Conservation (phyloP, 37 sponge, comb jelly and placozoan species). For the Mnemiopsis leidyi region DNA sequence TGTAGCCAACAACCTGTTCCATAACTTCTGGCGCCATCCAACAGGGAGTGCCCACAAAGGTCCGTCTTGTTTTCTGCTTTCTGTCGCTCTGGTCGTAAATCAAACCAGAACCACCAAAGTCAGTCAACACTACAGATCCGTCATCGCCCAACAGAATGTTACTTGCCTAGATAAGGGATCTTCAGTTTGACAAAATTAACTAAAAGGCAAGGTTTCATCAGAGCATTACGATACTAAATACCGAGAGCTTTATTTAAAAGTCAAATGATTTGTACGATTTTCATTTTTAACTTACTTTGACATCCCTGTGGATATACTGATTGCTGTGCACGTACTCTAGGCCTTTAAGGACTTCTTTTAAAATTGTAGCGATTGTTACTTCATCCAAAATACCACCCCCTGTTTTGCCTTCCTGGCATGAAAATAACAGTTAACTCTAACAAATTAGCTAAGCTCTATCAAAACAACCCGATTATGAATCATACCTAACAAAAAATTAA, state of each 20-base stretch:
- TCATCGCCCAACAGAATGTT: slow-evolving; percentile 90
- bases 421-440: too few species aligned
- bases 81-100: slow-evolving; percentile 71
- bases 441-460: too few species aligned
- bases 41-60: slow-evolving; percentile 98
- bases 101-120: slow-evolving; percentile 94
- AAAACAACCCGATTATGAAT: too few species aligned
- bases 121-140: slow-evolving; percentile 75
- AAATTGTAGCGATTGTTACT: slow-evolving; percentile 80
- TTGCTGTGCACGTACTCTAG: slow-evolving; percentile 87
- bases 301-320: slow-evolving; percentile 82
- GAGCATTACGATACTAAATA: too few species aligned
- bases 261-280: background rate
- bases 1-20: slow-evolving; percentile 70
- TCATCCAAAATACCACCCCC: slow-evolving; percentile 80
- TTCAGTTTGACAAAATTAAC: too few species aligned
- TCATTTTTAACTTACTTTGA: background rate
- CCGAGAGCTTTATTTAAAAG: too few species aligned
- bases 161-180: slow-evolving; percentile 93
- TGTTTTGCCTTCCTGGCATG: slow-evolving; percentile 51
- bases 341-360: slow-evolving; percentile 82
- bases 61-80: slow-evolving; percentile 75
- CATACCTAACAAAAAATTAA: too few species aligned
- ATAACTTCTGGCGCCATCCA: slow-evolving; percentile 98
- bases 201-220: too few species aligned